A percentile compares a stretch with the other conserved stretches of the same genome.
Conservation (phyloP, 1,140 invertebrate genomes). For the Zophobas atratus region DNA sequence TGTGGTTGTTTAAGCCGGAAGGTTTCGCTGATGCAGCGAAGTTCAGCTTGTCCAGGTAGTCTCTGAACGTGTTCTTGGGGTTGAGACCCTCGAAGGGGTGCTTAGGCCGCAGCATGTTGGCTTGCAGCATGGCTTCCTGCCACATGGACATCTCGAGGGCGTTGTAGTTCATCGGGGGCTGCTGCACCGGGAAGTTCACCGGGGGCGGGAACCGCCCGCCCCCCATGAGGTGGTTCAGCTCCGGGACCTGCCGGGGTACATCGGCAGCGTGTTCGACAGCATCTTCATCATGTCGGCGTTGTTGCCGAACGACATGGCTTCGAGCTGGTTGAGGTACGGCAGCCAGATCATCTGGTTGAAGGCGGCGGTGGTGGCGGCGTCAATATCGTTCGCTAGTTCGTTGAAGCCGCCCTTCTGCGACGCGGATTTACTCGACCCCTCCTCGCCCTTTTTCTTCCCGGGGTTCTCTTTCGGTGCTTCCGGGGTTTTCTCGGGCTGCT, state of each 20-base stretch:
- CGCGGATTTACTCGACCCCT: slow-evolving; percentile 58
- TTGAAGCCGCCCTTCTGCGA: slow-evolving; percentile 61
- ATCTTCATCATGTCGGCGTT: slow-evolving; percentile 71
- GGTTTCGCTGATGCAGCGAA: slow-evolving; percentile 45
- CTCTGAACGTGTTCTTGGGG: slow-evolving; percentile 55
- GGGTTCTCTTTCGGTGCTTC: slow-evolving; percentile 28
- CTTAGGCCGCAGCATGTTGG: slow-evolving; percentile 67
- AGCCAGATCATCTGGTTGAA: slow-evolving; percentile 81
- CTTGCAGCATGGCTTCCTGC: slow-evolving; percentile 76
- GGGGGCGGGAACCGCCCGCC: slow-evolving; percentile 65
- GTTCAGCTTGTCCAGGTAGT: slow-evolving; percentile 54
- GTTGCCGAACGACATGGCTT: slow-evolving; percentile 64
- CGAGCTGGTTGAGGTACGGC: slow-evolving; percentile 78
- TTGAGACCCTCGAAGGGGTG: slow-evolving; percentile 60
- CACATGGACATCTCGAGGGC: slow-evolving; percentile 77
- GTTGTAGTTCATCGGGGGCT: slow-evolving; percentile 70
- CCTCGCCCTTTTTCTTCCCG: slow-evolving; percentile 49
- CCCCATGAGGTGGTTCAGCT: slow-evolving; percentile 68
- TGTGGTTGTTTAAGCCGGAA: slow-evolving; percentile 36
- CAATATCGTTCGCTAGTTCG: slow-evolving; percentile 74
- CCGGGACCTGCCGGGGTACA: slow-evolving; percentile 68
- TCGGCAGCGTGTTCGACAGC: slow-evolving; percentile 64
- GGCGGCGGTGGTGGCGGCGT: slow-evolving; percentile 77
- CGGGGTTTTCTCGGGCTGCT: slow-evolving; percentile 46
- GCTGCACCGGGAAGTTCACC: slow-evolving; percentile 69